Base-by-base conservation (phyloP, 2,113 vertebrate species). In the Sylvilagus bachmani region DNA sequence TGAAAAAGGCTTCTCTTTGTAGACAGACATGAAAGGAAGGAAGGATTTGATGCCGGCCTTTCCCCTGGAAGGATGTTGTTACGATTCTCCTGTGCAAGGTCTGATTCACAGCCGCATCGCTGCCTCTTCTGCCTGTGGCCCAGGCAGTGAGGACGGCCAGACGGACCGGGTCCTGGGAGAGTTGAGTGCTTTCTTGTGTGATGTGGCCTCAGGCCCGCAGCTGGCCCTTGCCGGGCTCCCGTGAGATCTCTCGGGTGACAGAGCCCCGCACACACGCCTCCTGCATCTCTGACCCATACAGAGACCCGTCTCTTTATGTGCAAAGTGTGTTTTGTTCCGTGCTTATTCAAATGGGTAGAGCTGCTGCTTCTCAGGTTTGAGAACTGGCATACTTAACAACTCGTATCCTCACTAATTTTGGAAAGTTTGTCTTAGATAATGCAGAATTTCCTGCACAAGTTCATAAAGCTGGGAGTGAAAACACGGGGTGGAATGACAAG, bases 221-320 rank as follows among this genome's bases (percentile, higher is more conserved):
- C 3, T 24, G 9, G 69, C 24, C 17, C 44, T 38, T 51, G 61
- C 10, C 29, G 19, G n/a, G 22, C 58, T 89, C 44, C 49, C 1
- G 2, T 5, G 25, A 27, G 61, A 53, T 24, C 2, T 8, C 44
- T 53, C 31, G 24, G 17, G 12, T 27, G 44, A 49, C 58, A 89
- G 36, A 36, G 33, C 27, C 31, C 64, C 8, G 5, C 0, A 3
- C 1, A 3, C 17, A 29, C 9, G 69, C 44, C 29, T 19, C 0
- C 17, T 61, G 2, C 38, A 33, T 75, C 61, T 74, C 36, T n/a
- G 78, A 55, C 4, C 61, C 38, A 33, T 19, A 25, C n/a, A 71
- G 29, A 79, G 24, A 31, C 1, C 5, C 19, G 31, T 38, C 19
- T 9, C 24, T 19, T 78, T 31, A 51, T 7, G 22, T 51, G 25